These are phyloP conservation scores for Mesochorus sp. DNA, from an alignment of 2,888 invertebrate species.

Conservation along the genomic window DNA sequence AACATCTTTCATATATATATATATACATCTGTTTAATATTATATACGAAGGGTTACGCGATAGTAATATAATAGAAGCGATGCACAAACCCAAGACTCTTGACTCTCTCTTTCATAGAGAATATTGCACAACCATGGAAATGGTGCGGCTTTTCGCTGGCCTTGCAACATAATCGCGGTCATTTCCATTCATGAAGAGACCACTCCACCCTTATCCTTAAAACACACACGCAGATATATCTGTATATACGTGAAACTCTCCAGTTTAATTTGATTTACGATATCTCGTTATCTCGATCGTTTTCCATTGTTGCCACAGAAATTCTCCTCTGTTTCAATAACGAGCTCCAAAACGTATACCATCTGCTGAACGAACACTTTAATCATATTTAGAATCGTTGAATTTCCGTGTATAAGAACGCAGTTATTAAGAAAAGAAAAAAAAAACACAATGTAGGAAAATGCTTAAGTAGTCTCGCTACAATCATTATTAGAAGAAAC, in stretches of 20 bases:
- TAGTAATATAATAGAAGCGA: conserved; percentile 58
- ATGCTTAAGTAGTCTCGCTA: too few species aligned
- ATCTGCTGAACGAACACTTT: too few species aligned
- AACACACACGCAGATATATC: too few species aligned
- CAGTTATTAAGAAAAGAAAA: too few species aligned
- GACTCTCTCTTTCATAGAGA: conserved; percentile 1
- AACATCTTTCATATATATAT: conserved; percentile 10
- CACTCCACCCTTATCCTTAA: conserved; percentile 19
- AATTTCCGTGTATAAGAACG: too few species aligned
- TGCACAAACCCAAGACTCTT: conserved; percentile 41
- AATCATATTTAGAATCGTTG: too few species aligned
- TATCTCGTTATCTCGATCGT: conserved; percentile 48
- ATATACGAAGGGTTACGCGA: conserved; percentile 11
- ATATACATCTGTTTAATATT: background rate
- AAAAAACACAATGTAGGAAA: too few species aligned
- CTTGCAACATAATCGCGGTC: conserved; percentile 60
- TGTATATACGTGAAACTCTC: too few species aligned
- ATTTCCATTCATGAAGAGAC: conserved; percentile 68
- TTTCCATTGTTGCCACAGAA: conserved; percentile 59
- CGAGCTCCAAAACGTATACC: too few species aligned
- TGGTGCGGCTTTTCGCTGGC: conserved; percentile 48
- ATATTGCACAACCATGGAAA: conserved; percentile 21
- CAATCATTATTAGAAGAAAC: too few species aligned
- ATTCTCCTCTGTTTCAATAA: conserved; percentile 29
- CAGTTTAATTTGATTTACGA: conserved; percentile 70